phyloP scores from a whole-genome alignment of 2,113 vertebrate species.

The Hassar affinis region DNA sequence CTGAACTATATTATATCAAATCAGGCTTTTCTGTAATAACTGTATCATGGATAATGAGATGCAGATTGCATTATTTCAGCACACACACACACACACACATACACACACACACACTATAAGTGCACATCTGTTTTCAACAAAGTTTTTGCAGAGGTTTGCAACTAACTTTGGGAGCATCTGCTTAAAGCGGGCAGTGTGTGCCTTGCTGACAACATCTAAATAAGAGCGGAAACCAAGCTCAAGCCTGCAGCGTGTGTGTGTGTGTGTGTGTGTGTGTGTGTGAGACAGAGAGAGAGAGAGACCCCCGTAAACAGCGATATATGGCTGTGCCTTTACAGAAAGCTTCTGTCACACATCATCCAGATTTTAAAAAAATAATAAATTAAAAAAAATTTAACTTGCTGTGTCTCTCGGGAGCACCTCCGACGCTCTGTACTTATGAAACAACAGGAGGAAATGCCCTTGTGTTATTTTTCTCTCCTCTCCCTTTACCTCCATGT shows the following conservation, averaged over 20 bases:
- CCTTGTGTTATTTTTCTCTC: constrained; percentile 48
- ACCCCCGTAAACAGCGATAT: constrained; percentile 17
- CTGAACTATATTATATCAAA: neutral
- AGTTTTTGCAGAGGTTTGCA: constrained; percentile 39
- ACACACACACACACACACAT: constrained; percentile 7
- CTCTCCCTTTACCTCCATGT: neutral
- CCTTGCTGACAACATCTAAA: constrained; percentile 45
- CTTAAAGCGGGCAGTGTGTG: constrained; percentile 33
- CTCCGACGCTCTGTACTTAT: constrained; percentile 61
- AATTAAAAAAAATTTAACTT: neutral
- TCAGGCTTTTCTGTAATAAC: neutral
- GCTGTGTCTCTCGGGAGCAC: constrained; percentile 57
- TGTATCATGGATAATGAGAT: neutral
- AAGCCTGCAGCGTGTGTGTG: constrained; percentile 5
- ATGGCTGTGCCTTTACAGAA: constrained; percentile 53
- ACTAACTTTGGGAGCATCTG: constrained; percentile 30
- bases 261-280: constrained; percentile 5
- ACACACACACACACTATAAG: neutral
- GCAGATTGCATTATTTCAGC: neutral
- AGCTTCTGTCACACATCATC: constrained; percentile 60
- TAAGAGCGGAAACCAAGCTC: constrained; percentile 10
- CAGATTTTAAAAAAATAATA: constrained; percentile 57
- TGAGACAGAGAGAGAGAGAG: neutral
- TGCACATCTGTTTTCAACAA: neutral
- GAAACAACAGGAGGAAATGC: constrained; percentile 62